Conservation (phyloP, 2,797 vertebrate species). For the Ceryle rudis region DNA sequence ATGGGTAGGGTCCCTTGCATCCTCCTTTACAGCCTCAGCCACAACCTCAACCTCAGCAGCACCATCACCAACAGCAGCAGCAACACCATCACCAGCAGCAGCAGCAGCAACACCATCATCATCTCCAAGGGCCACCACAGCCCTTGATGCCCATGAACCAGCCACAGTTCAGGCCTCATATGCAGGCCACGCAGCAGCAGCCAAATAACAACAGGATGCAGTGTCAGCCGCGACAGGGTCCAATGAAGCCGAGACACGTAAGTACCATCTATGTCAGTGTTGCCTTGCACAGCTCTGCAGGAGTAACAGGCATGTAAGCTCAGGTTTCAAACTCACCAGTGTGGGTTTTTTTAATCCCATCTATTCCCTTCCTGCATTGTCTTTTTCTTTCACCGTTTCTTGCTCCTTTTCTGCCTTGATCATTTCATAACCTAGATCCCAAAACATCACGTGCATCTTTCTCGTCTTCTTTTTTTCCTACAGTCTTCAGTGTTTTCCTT, state of each 20-base stretch:
- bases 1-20: slow-evolving; percentile 85
- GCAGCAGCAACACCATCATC: slow-evolving; percentile 83
- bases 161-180: slow-evolving; percentile 89
- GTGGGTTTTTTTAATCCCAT: accelerated
- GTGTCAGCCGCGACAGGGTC: slow-evolving; percentile 82
- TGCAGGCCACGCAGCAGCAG: slow-evolving; percentile 83
- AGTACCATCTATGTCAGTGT: not conserved
- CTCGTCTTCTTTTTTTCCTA: not conserved
- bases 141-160: slow-evolving; percentile 89
- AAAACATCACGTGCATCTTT: not conserved
- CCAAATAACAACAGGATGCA: slow-evolving; percentile 84
- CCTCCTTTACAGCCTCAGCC: slow-evolving; percentile 86
- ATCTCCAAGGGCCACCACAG: slow-evolving; percentile 85
- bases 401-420: not conserved
- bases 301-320: not conserved
- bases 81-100: slow-evolving; percentile 77
- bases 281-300: accelerated
- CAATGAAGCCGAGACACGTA: slow-evolving; percentile 89
- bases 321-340: not conserved
- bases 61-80: slow-evolving; percentile 81
- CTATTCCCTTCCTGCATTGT: not conserved
- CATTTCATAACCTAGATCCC: not conserved
- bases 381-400: not conserved
- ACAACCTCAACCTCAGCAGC: slow-evolving; percentile 82
- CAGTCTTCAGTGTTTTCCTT: not conserved